Percentiles rank a stretch among this genome's conserved stretches.
These are phyloP conservation scores for Phasia obesa DNA, from an alignment of 2,888 invertebrate species.

Conservation along the genomic window DNA sequence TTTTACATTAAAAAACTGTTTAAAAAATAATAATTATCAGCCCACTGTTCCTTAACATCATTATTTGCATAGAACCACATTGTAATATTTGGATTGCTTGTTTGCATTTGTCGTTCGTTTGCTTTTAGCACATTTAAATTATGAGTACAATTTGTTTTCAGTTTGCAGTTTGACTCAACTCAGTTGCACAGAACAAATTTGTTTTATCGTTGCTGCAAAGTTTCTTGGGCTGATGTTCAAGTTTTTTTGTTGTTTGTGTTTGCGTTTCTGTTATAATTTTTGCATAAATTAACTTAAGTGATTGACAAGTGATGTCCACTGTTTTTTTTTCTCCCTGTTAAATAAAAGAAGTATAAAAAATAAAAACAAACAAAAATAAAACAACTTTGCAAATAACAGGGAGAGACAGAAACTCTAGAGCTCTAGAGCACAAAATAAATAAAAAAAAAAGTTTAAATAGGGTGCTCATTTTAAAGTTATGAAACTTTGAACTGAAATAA, in stretches of 20 bases:
- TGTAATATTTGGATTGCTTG: background rate
- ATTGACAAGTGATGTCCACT: slow-evolving; percentile 20
- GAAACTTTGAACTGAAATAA: too few relatives aligned
- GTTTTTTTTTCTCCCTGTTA: slow-evolving; percentile 8
- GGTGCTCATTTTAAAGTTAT: too few relatives aligned
- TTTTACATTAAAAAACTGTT: background rate
- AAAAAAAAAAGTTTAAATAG: too few relatives aligned
- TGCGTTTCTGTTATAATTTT: background rate
- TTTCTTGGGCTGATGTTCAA: background rate
- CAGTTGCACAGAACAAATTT: too few relatives aligned
- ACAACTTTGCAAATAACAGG: too few relatives aligned
- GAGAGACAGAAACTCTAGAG: too few relatives aligned
- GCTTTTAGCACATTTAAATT: background rate
- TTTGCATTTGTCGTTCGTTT: background rate
- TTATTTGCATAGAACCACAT: slow-evolving; percentile 4
- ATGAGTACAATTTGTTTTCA: background rate
- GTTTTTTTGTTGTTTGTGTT: slow-evolving; percentile 1
- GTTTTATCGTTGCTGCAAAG: background rate
- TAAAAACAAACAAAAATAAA: background rate
- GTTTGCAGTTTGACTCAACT: slow-evolving; percentile 21
- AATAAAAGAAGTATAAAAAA: background rate
- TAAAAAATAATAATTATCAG: background rate
- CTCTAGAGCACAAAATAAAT: too few relatives aligned
- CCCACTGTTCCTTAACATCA: background rate
- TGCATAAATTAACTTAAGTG: slow-evolving; percentile 54